Evolutionary conservation across 2,113 vertebrate genomes (phyloP).

Genomic region (Poeciliopsis turrubarensis): DNA sequence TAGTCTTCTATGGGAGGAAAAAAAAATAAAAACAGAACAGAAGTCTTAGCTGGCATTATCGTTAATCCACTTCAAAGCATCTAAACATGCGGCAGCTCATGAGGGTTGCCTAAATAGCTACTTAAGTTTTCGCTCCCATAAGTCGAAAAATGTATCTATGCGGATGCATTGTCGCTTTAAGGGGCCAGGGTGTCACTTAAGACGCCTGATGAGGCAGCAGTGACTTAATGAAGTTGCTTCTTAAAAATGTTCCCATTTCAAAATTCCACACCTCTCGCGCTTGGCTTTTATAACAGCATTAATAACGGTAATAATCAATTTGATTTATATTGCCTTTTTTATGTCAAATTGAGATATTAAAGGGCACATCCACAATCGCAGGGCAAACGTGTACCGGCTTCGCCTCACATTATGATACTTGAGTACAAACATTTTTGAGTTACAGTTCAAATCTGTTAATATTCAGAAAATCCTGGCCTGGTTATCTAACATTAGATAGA

Average conservation of each 20-base stretch:
- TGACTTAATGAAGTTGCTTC: not conserved
- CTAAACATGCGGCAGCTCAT: slow-evolving; percentile 10
- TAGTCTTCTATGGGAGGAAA: slow-evolving; percentile 8
- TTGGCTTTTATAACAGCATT: too few species aligned
- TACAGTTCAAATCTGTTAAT: not conserved
- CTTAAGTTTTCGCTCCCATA: not conserved
- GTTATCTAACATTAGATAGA: not conserved
- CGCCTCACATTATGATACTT: too few species aligned
- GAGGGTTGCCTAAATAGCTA: not conserved
- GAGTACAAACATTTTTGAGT: too few species aligned
- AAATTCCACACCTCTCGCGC: too few species aligned
- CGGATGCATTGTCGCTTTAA: not conserved
- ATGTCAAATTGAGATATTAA: too few species aligned
- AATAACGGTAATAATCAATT: too few species aligned
- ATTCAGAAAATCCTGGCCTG: not conserved
- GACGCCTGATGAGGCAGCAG: not conserved
- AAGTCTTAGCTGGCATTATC: slow-evolving; percentile 14
- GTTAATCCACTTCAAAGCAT: slow-evolving; percentile 12
- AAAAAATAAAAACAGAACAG: slow-evolving; percentile 3
- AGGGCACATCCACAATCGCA: too few species aligned
- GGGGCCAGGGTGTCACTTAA: rapidly evolving
- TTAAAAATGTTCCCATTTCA: too few species aligned
- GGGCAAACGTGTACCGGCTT: too few species aligned
- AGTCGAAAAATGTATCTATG: not conserved
- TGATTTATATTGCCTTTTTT: too few species aligned